phyloP scores from a whole-genome alignment of 2,888 invertebrate species.

The Acrobasis suavella region DNA sequence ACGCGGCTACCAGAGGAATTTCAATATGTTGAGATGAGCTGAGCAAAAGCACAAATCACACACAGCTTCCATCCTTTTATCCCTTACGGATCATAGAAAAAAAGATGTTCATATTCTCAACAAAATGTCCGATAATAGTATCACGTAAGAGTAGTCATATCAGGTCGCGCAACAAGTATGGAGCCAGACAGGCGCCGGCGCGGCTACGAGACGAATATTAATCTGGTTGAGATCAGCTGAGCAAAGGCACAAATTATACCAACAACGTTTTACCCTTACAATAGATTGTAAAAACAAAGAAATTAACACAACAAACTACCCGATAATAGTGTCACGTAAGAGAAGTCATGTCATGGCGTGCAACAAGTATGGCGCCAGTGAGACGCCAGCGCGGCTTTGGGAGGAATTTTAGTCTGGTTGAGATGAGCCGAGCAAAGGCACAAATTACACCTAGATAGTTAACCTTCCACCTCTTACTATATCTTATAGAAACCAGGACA shows the following conservation, averaged over 20 bases:
- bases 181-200: constrained; percentile 66
- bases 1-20: constrained; percentile 68
- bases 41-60: constrained; percentile 73
- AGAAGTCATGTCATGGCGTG: too few relatives aligned
- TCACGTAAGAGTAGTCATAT: constrained; percentile 73
- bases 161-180: constrained; percentile 69
- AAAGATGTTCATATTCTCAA: constrained; percentile 41
- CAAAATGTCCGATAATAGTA: constrained; percentile 58
- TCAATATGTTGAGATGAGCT: constrained; percentile 75
- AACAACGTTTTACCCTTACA: constrained; percentile 49
- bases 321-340: too few relatives aligned
- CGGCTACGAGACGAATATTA: constrained; percentile 71
- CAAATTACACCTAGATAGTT: too few relatives aligned
- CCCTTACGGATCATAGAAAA: too few relatives aligned
- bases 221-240: constrained; percentile 73
- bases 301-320: background rate
- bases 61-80: constrained; percentile 41
- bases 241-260: constrained; percentile 71
- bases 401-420: too few relatives aligned
- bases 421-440: too few relatives aligned
- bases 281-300: constrained; percentile 3
- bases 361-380: too few relatives aligned
- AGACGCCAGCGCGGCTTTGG: too few relatives aligned
- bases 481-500: too few relatives aligned
- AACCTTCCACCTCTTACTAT: too few relatives aligned